These are phyloP conservation scores for Fistularia tabacaria DNA, from an alignment of 2,797 vertebrate genomes.

Conservation along the genomic window DNA sequence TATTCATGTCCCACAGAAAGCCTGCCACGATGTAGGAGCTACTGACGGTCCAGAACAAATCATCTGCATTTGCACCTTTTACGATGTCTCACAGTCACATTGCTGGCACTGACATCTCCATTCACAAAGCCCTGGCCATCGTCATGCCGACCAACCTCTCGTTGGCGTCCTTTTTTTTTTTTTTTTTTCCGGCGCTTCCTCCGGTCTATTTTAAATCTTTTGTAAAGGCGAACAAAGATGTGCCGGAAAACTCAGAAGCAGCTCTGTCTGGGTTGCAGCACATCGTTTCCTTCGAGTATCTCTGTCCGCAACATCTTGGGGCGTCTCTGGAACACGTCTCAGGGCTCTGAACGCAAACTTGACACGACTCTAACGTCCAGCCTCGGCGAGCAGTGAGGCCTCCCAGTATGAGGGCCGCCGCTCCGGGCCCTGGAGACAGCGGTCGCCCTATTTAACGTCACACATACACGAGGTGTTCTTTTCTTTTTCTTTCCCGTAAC, in stretches of 20 bases:
- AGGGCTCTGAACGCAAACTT: too few relatives aligned
- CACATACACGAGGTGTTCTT: too few relatives aligned
- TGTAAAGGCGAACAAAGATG: conserved; percentile 20
- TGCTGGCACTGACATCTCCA: conserved; percentile 16
- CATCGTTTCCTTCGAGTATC: conserved; percentile 22
- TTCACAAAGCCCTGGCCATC: conserved; percentile 14
- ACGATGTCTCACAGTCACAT: conserved; percentile 1
- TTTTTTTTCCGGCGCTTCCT: conserved; percentile 13
- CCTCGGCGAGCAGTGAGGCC: too few relatives aligned
- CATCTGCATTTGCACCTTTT: not conserved
- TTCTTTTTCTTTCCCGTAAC: too few relatives aligned
- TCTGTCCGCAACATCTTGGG: not conserved
- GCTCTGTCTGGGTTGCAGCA: conserved; percentile 36
- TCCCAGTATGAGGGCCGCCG: too few relatives aligned
- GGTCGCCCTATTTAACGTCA: too few relatives aligned
- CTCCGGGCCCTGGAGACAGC: too few relatives aligned
- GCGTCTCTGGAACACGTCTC: too few relatives aligned
- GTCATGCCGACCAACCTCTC: conserved; percentile 25
- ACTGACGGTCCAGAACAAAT: too few relatives aligned
- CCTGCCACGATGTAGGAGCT: too few relatives aligned
- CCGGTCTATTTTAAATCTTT: conserved; percentile 49
- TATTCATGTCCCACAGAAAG: too few relatives aligned
- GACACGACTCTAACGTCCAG: too few relatives aligned
- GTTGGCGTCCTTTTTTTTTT: conserved; percentile 5
- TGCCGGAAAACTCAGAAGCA: conserved; percentile 12